Base-by-base conservation (phyloP, 2,888 invertebrate genomes). In the Morinoia aosen region DNA sequence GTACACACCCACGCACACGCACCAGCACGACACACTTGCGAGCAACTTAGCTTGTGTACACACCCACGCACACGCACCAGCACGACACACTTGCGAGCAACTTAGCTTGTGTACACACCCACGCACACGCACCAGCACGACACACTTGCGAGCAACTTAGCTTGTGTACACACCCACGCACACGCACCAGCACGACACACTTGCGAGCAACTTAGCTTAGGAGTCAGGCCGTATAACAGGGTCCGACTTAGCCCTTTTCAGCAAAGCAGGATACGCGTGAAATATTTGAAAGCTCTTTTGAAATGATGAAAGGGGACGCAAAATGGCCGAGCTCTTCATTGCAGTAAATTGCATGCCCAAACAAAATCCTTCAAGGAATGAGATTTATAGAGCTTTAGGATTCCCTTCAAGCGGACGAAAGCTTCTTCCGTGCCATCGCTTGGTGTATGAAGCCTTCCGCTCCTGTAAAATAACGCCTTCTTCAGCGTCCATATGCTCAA, bases 261-360 rank as follows among this genome's bases (percentile, higher is more conserved):
- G 40, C 19, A 90, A 90, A 14, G 90, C 90, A 90, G 40, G 90
- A 19, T 48, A 90, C 16, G 90, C 40, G 90, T 90, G 90, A 90
- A 90, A 90, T 90, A 90, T 90, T 40, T 90, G 90, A 90, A 90
- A 48, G 90, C 90, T 48, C 90, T 48, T 90, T 90, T 90, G 90
- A 90, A 90, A 90, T 90, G 90, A 90, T 90, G 90, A 90, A 90
- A 90, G 90, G 76, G 90, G 48, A 90, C 90, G 19, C 40, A 90
- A 90, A 90, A 90, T 90, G 40, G 90, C 40, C 40, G 39, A 39
- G 90, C 90, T 90, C 90, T 90, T 90, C 90, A 90, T 90, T 90
- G 90, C 40, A 90, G 90, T 90, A 90, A 90, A 90, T 90, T 90
- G 90, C 90, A 90, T 90, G 90, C 90, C 90, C 40, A 14, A 48